Base-by-base conservation (phyloP, 53 echinoderm and acorn worm species). In the Echinarachnius parma region DNA sequence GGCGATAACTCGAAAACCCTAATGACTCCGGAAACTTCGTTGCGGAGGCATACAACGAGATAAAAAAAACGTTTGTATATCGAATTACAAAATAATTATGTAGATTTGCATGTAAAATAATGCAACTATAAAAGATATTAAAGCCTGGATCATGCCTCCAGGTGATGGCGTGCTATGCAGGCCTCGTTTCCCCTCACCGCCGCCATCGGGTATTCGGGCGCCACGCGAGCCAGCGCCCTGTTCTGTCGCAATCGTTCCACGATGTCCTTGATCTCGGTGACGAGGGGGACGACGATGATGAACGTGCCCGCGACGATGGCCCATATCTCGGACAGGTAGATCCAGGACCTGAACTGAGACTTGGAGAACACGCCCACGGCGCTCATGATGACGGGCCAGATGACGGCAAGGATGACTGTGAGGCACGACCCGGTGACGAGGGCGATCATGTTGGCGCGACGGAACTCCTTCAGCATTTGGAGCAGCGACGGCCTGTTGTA, bases 221-320 rank as follows among this genome's bases (percentile, higher is more conserved):
- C 37, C 0, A 83, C 77, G 35, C 53, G 23, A 47, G 44, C 29
- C 30, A 24, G 33, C 3, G 9, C 11, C 2, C 57, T 45, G 19
- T 32, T 49, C 26, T 81, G 59, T 26, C 58, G 59, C 21, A 86
- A 82, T 25, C 88, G 85, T n/a, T 62, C 59, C 34, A 76, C 45
- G 31, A 96, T 85, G 52, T 82, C 84, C 7, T 47, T 46, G 2
- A 91, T 63, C 64, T 96, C 96, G 33, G 85, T 83, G 18, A 77
- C 82, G 5, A 96, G 19, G 10, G 96, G 96, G 45, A 88, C 88
- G 36, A 83, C 50, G 22, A 91, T 91, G 80, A 96, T 88, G 67
- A 96, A 96, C 2, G 77, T 47, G 18, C 83, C 95, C 30, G 87
- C 90, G 2, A 81, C 60, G 42, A 87, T 78, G 10, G 85, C 90